Conservation (phyloP, 2,888 invertebrate species). For the Panopea generosa region DNA sequence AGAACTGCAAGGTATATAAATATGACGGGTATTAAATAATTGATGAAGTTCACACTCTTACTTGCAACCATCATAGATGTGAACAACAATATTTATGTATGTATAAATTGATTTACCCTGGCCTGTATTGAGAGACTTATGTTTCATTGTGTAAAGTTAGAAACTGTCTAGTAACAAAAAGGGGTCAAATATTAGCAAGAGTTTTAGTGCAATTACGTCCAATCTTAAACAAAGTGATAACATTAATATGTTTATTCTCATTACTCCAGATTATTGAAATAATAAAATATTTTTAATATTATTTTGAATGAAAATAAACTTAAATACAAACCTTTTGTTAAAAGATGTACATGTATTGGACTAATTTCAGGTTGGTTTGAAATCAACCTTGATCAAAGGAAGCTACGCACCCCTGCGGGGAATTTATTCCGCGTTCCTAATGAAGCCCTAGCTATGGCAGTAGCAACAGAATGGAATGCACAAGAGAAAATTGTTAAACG, state of each 20-base stretch:
- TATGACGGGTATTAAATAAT: too few relatives aligned
- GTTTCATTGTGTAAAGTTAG: too few relatives aligned
- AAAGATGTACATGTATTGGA: background rate
- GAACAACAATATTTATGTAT: too few relatives aligned
- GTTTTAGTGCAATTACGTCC: background rate
- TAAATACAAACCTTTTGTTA: background rate
- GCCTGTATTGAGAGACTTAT: too few relatives aligned
- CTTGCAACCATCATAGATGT: too few relatives aligned
- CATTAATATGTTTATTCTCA: too few relatives aligned
- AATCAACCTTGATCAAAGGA: constrained; percentile 94
- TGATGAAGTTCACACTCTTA: too few relatives aligned
- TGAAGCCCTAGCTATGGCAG: constrained; percentile 95
- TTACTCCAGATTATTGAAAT: too few relatives aligned
- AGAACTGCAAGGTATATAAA: too few relatives aligned
- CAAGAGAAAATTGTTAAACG: constrained; percentile 92
- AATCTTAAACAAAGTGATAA: too few relatives aligned
- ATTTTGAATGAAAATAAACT: background rate
- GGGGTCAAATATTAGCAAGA: background rate
- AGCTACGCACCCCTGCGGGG: constrained; percentile 96
- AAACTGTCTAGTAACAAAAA: background rate
- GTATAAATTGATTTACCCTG: too few relatives aligned
- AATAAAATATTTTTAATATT: background rate
- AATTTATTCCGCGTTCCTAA: constrained; percentile 91
- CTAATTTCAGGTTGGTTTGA: constrained; percentile 87
- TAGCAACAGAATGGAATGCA: constrained; percentile 97